Evolutionary conservation across 1,140 invertebrate genomes (phyloP).

Genomic region (Tyrophagus putrescentiae): DNA sequence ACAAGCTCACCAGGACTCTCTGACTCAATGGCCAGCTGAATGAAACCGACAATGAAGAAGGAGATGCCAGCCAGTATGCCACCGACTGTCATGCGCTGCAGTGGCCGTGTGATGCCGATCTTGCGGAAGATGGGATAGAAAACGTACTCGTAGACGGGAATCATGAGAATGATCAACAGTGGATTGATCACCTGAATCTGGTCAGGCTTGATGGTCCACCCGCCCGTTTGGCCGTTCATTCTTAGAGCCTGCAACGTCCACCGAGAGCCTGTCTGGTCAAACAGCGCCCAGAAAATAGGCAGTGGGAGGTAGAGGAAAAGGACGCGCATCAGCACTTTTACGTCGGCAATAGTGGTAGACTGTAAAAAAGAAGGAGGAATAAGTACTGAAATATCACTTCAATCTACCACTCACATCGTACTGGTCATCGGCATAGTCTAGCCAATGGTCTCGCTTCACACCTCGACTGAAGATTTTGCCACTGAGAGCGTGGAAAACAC

Average conservation of each 20-base stretch:
- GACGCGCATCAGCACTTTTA: constrained; percentile 54
- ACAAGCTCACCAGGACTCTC: not conserved
- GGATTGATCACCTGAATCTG: constrained; percentile 77
- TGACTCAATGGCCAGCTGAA: constrained; percentile 61
- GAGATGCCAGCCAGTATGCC: constrained; percentile 64
- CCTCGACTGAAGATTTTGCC: constrained; percentile 8
- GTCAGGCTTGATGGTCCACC: constrained; percentile 55
- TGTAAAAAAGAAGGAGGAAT: constrained; percentile 9
- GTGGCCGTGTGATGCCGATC: constrained; percentile 42
- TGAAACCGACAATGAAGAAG: constrained; percentile 69
- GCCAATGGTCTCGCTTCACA: constrained; percentile 51
- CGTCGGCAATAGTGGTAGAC: constrained; percentile 45
- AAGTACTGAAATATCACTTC: constrained; percentile 22
- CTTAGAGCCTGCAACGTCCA: constrained; percentile 86
- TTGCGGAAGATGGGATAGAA: constrained; percentile 44
- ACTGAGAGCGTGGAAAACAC: constrained; percentile 39
- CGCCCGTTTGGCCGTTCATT: constrained; percentile 62
- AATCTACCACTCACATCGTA: constrained; percentile 44
- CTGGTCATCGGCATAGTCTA: constrained; percentile 55
- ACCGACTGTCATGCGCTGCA: constrained; percentile 63
- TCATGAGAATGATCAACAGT: constrained; percentile 63
- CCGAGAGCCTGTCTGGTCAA: constrained; percentile 71
- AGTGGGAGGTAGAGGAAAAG: constrained; percentile 62
- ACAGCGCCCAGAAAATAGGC: constrained; percentile 76
- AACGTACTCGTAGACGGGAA: constrained; percentile 63